A percentile compares a stretch with the other conserved stretches of the same genome.
phyloP scores from a whole-genome alignment of 2,888 invertebrate genomes.

The Silvanus unidentatus region DNA sequence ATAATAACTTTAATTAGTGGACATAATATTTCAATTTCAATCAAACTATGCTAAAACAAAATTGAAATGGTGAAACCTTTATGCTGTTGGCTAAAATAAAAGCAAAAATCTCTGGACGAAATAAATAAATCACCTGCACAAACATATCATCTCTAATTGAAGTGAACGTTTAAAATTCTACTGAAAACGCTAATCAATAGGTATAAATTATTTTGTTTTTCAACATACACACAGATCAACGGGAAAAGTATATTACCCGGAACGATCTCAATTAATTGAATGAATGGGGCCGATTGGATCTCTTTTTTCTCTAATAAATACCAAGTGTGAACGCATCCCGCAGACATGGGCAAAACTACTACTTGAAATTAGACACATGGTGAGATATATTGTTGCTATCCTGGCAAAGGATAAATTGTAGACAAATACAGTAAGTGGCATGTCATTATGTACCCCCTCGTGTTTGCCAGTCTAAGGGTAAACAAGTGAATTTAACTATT shows the following conservation, averaged over 20 bases:
- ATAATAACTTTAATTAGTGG: too few relatives aligned
- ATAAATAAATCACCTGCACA: neutral
- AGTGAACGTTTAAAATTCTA: too few relatives aligned
- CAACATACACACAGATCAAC: constrained; percentile 6
- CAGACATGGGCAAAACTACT: constrained; percentile 23
- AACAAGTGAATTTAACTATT: constrained; percentile 25
- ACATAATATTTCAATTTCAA: too few relatives aligned
- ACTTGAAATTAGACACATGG: constrained; percentile 31
- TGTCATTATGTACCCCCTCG: constrained; percentile 19
- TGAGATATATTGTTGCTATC: constrained; percentile 32
- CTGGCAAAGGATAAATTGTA: constrained; percentile 22
- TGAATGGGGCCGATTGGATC: constrained; percentile 24
- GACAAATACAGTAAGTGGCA: constrained; percentile 21
- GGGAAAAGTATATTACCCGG: constrained; percentile 18
- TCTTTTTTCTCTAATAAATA: constrained; percentile 22
- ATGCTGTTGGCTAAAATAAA: too few relatives aligned
- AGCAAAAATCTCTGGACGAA: neutral
- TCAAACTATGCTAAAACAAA: too few relatives aligned
- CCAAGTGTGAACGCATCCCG: constrained; percentile 27
- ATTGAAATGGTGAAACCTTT: too few relatives aligned
- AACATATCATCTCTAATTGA: too few relatives aligned
- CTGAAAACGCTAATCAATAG: too few relatives aligned
- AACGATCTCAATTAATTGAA: constrained; percentile 22
- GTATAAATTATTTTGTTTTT: neutral
- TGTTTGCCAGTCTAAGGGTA: constrained; percentile 26